Evolutionary conservation across 2,797 vertebrate genomes (phyloP).

Genomic region (Silurus lanzhouensis): DNA sequence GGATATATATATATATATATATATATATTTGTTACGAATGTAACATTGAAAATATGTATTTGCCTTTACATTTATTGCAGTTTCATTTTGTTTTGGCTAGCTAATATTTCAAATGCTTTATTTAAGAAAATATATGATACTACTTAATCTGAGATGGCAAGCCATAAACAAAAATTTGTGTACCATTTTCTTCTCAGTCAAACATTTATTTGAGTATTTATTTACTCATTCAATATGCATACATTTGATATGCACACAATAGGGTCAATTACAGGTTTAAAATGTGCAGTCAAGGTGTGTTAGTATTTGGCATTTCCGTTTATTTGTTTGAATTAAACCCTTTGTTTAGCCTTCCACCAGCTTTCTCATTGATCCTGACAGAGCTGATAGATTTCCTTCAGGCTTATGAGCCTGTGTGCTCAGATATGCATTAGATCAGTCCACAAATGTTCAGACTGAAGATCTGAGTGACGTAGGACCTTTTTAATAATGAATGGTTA

Average conservation of each 20-base stretch:
- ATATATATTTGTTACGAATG: background rate
- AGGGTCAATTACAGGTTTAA: background rate
- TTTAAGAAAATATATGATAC: background rate
- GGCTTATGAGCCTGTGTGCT: too few relatives aligned
- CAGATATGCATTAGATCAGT: too few relatives aligned
- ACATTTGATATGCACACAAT: background rate
- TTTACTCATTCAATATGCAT: background rate
- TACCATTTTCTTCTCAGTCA: background rate
- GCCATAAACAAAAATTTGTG: background rate
- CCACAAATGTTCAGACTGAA: background rate
- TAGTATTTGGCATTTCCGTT: background rate
- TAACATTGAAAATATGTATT: background rate
- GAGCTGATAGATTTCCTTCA: too few relatives aligned
- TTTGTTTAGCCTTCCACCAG: too few relatives aligned
- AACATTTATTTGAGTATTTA: background rate
- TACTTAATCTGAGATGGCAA: background rate
- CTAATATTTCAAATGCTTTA: background rate
- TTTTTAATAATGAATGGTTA: background rate
- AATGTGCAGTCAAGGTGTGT: background rate
- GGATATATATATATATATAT: too few relatives aligned
- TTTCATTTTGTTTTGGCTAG: conserved; percentile 1
- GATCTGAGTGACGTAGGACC: background rate
- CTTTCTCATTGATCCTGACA: too few relatives aligned
- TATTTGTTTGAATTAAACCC: too few relatives aligned
- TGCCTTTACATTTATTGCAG: background rate